These are phyloP conservation scores for Diorhabda sublineata DNA, from an alignment of 1,140 invertebrate genomes.

Conservation along the genomic window DNA sequence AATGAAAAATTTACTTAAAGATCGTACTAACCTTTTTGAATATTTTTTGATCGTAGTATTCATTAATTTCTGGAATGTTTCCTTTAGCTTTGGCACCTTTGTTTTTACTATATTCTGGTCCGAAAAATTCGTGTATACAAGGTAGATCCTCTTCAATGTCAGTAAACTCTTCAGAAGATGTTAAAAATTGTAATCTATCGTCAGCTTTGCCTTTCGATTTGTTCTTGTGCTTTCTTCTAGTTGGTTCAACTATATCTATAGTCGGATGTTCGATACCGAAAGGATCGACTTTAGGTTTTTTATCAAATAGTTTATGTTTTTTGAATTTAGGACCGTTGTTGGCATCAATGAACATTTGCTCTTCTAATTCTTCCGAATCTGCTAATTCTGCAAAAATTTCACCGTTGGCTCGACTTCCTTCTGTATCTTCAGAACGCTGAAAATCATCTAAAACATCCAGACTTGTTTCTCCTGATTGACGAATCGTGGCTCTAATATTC, in stretches of 20 bases:
- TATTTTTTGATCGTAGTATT: neutral
- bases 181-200: conserved; percentile 12
- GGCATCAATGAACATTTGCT: neutral
- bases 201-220: neutral
- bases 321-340: neutral
- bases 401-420: neutral
- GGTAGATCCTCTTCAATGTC: conserved; percentile 18
- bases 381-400: conserved; percentile 16
- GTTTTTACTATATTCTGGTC: neutral
- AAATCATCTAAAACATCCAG: conserved; percentile 22
- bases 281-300: conserved; percentile 3
- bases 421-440: conserved; percentile 7
- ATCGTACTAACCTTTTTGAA: no score
- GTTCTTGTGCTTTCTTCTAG: neutral
- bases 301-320: conserved; percentile 7
- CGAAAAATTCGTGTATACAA: conserved; percentile 16
- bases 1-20: no score
- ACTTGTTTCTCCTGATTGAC: conserved; percentile 13
- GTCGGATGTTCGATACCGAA: conserved; percentile 2
- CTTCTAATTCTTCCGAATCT: conserved; percentile 15
- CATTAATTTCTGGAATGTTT: neutral
- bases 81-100: neutral
- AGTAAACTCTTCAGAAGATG: conserved; percentile 17
- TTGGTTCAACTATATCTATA: conserved; percentile 6
- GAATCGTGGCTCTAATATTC: conserved; percentile 7